Base-by-base conservation (phyloP, 2,888 invertebrate genomes). In the Busseola fusca region DNA sequence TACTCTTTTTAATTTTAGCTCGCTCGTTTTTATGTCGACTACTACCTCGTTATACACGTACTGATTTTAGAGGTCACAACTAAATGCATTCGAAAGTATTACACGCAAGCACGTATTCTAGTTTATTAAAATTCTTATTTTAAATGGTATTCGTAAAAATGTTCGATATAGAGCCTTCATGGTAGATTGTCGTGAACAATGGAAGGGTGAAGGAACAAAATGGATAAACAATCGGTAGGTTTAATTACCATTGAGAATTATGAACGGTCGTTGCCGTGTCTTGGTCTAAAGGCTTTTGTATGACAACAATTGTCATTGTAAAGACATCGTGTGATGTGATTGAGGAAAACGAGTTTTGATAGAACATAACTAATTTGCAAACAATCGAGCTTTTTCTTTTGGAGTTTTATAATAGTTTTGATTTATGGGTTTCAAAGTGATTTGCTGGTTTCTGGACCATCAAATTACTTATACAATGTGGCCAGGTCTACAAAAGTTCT, bases 11-110 rank as follows among this genome's bases (percentile, higher is more conserved):
- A 86, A 89, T 87, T 88, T 87, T 56, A 76, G 74, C 82, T 78
- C 68, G 81, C 78, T 85, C 84, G 84, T 87, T 91, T 85, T 80
- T 74, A 64, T 75, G 69, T 78, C 67, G 60, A 65, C 68, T 66
- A 57, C 78, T 89, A 82, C 84, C 86, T 91, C 89, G 89, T 93
- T 93, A 90, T 88, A 92, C 92, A 92, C 93, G 91, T 91, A 87
- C 88, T 91, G 92, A 87, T 88, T 94, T 94, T 94, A 91, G 93
- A 95, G 95, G 94, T 93, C 94, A 90, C 87, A 86, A 82, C 83
- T 78, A 82, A 85, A 84, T 82, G 86, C 84, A 89, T 92, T 94
- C 90, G 94, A 95, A 95, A 95, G 95, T 94, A 87, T 86, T 82
- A 82, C 88, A 87, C 84, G 84, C 82, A 48, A 79, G 84, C 90